Conservation (phyloP, 2,113 vertebrate genomes). For the Emydocephalus ijimae region DNA sequence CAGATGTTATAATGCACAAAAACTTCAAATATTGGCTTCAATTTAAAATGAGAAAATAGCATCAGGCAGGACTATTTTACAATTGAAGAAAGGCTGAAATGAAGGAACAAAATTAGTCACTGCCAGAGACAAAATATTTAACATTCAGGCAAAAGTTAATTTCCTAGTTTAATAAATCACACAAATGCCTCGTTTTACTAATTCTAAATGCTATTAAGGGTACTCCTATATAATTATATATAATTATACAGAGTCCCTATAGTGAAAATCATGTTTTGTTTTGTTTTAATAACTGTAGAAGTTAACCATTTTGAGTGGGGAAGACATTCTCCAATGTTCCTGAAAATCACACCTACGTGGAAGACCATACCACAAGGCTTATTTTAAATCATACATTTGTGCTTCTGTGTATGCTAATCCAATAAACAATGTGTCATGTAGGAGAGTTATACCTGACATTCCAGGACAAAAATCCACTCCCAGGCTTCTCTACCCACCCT, state of each 20-base stretch:
- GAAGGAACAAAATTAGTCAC: background rate
- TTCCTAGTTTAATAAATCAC: background rate
- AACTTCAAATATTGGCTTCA: background rate
- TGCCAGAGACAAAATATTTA: background rate
- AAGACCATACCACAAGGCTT: background rate
- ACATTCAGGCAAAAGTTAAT: background rate
- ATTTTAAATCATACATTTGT: background rate
- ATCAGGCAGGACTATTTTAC: background rate
- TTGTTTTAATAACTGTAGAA: background rate
- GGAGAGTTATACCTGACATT: background rate
- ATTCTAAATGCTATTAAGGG: background rate
- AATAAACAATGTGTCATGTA: background rate
- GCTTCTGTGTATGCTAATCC: background rate
- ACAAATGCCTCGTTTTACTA: background rate
- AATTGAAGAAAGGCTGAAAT: background rate
- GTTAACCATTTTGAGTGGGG: background rate
- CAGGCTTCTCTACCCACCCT: background rate
- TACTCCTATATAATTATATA: no score
- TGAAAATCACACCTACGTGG: background rate
- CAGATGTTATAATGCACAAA: background rate
- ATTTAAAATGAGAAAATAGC: background rate
- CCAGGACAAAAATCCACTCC: background rate
- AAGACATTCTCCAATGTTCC: background rate
- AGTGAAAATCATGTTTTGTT: background rate
- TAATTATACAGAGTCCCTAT: background rate